These are phyloP conservation scores for Heterochromis multidens DNA, from an alignment of 2,113 vertebrate species.

Conservation along the genomic window DNA sequence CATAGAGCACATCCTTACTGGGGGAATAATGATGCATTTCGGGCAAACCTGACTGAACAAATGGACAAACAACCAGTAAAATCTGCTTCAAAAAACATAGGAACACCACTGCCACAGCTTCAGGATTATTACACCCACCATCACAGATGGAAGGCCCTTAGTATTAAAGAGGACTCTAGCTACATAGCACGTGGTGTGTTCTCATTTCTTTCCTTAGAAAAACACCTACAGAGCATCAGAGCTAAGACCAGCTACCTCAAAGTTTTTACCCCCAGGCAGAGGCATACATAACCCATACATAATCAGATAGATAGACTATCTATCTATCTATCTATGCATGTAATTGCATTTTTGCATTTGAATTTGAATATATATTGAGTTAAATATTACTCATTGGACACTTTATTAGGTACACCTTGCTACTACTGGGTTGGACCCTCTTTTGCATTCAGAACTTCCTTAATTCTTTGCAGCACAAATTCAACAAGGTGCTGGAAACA, in stretches of 20 bases:
- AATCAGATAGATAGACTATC: too few species aligned
- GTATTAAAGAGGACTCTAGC: neutral
- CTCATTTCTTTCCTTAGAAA: neutral
- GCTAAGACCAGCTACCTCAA: neutral
- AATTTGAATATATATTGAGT: too few species aligned
- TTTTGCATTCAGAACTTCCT: too few species aligned
- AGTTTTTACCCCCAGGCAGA: neutral
- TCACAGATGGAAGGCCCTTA: neutral
- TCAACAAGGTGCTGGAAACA: too few species aligned
- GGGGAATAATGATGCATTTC: neutral
- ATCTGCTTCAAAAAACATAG: neutral
- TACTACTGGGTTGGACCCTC: too few species aligned
- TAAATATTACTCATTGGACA: too few species aligned
- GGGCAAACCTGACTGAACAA: too few species aligned
- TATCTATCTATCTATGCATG: too few species aligned
- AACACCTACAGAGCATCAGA: neutral
- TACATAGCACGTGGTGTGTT: neutral
- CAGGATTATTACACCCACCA: neutral
- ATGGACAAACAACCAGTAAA: neutral
- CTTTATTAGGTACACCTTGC: too few species aligned
- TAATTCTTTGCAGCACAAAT: too few species aligned
- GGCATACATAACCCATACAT: neutral
- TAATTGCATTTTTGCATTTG: too few species aligned
- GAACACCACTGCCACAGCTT: neutral
- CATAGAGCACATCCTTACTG: neutral